These are phyloP conservation scores for Rhinolophus sinicus DNA, from an alignment of 2,113 vertebrate species.

Conservation along the genomic window DNA sequence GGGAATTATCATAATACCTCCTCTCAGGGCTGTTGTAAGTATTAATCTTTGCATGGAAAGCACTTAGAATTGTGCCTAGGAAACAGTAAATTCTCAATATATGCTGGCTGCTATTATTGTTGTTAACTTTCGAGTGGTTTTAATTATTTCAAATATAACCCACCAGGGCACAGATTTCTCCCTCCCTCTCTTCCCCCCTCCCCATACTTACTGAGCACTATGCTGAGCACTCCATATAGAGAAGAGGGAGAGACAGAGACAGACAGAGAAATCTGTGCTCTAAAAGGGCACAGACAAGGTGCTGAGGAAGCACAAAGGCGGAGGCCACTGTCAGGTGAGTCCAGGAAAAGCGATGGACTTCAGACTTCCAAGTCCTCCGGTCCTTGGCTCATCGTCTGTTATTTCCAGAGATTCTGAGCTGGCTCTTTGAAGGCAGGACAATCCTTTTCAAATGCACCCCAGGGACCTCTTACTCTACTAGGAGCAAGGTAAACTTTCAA, in stretches of 20 bases:
- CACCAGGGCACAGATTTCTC: not conserved
- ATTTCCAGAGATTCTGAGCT: not conserved
- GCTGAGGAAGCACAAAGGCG: not conserved
- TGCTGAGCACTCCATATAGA: not conserved
- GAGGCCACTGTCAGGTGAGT: not conserved
- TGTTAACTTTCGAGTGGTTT: not conserved
- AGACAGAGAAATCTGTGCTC: not conserved
- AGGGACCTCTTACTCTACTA: conserved; percentile 21
- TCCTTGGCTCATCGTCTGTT: not conserved
- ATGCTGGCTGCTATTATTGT: not conserved
- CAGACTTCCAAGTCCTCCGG: not conserved
- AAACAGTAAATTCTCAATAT: not conserved
- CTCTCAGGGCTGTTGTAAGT: not conserved
- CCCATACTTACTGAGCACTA: not conserved
- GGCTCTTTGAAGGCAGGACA: not conserved
- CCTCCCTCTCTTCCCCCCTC: not conserved
- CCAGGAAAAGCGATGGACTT: not conserved
- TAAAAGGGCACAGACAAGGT: not conserved
- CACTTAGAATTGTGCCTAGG: not conserved
- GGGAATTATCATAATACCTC: not conserved
- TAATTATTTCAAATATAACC: not conserved
- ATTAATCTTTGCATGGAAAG: not conserved
- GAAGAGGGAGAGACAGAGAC: not conserved
- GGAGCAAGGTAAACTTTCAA: conserved; percentile 12
- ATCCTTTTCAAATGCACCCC: not conserved